A percentile compares a stretch with the other conserved stretches of the same genome.
These are phyloP conservation scores for Neosalanx taihuensis DNA, from an alignment of 2,797 vertebrate species.

Conservation along the genomic window DNA sequence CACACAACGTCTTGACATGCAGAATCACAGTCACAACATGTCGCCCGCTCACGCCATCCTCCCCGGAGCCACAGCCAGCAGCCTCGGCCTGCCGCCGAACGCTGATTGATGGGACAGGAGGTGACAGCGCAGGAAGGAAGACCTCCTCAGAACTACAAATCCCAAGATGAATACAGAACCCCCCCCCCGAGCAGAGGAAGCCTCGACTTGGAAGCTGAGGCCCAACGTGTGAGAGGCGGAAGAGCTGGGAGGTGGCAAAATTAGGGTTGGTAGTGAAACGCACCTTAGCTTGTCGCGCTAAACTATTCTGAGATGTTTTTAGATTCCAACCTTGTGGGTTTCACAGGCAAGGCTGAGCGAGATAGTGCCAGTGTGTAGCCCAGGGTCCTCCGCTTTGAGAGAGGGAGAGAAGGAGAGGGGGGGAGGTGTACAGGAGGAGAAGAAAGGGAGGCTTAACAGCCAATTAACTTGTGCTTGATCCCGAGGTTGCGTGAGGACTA, in stretches of 20 bases:
- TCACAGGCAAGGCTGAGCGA: slow-evolving; percentile 28
- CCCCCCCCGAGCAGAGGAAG: neutral
- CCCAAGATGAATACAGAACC: slow-evolving; percentile 17
- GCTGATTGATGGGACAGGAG: slow-evolving; percentile 44
- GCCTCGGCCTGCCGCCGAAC: slow-evolving; percentile 29
- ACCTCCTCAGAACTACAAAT: slow-evolving; percentile 26
- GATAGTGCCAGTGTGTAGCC: neutral
- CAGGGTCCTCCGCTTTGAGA: neutral
- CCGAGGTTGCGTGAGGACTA: slow-evolving; percentile 47
- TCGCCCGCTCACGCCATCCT: slow-evolving; percentile 35
- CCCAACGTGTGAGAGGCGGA: neutral
- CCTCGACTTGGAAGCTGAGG: neutral
- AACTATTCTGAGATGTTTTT: neutral
- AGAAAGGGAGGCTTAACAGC: slow-evolving; percentile 50
- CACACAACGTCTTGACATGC: slow-evolving; percentile 19
- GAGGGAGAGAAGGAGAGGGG: neutral
- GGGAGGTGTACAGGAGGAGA: neutral
- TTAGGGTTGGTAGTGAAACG: neutral
- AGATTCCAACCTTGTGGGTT: neutral
- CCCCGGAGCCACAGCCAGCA: slow-evolving; percentile 26
- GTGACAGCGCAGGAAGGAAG: slow-evolving; percentile 46
- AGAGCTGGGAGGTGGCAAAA: neutral
- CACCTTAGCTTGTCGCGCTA: neutral
- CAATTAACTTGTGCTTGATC: slow-evolving; percentile 59
- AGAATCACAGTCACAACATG: slow-evolving; percentile 30